Evolutionary conservation across 2,113 vertebrate genomes (phyloP).

Genomic region (Scopus umbretta): DNA sequence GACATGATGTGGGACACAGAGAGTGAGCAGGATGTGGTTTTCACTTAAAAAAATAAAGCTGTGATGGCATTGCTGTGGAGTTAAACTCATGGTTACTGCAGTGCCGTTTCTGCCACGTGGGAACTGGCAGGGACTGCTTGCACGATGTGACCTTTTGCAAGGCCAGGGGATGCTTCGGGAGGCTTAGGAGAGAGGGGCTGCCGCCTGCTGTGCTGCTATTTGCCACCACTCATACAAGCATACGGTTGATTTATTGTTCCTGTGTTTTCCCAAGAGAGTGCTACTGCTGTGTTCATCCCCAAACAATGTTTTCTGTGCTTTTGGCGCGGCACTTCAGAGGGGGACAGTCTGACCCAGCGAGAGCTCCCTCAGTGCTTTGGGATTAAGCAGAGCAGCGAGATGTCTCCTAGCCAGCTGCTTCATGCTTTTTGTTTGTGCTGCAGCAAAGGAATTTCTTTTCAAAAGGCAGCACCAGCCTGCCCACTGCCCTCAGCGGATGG

Average conservation of each 20-base stretch:
- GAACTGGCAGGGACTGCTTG: background rate
- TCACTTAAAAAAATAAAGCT: background rate
- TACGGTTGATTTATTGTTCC: background rate
- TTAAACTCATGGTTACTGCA: rapidly evolving
- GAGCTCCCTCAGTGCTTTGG: background rate
- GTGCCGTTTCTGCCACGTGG: background rate
- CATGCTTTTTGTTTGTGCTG: background rate
- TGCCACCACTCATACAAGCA: background rate
- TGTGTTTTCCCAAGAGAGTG: background rate
- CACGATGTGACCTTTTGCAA: rapidly evolving
- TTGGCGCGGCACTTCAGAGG: background rate
- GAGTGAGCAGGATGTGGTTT: background rate
- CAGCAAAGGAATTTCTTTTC: background rate
- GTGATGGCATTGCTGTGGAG: background rate
- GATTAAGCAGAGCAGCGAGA: background rate
- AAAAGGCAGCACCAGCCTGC: background rate
- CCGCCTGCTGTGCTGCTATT: background rate
- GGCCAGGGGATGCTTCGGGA: background rate
- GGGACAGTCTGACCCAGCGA: background rate
- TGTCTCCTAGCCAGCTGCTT: background rate
- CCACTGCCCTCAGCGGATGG: background rate
- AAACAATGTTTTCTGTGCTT: background rate
- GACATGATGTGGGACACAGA: background rate
- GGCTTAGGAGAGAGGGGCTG: background rate
- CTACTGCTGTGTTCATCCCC: background rate